A percentile compares a stretch with the other conserved stretches of the same genome.
Conservation (phyloP, 2,888 invertebrate genomes). For the Microctonus hyperodae region DNA sequence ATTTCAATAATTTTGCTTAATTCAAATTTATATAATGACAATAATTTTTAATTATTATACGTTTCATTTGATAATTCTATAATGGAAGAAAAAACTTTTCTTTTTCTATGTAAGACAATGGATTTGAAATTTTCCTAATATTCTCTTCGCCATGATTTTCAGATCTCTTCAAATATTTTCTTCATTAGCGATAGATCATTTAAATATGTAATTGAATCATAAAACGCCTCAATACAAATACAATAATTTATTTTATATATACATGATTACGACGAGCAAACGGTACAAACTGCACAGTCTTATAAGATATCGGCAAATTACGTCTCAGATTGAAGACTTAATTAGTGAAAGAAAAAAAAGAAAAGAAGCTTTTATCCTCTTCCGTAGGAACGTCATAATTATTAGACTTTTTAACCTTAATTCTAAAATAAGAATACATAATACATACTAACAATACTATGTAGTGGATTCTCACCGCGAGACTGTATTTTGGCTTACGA, state of each 20-base stretch:
- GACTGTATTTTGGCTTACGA: constrained; percentile 27
- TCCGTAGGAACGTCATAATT: constrained; percentile 49
- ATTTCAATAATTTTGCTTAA: background rate
- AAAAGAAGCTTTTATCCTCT: constrained; percentile 35
- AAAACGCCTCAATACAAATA: background rate
- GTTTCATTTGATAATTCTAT: background rate
- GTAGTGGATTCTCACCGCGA: constrained; percentile 38
- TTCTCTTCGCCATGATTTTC: background rate
- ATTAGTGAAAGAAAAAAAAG: constrained; percentile 29
- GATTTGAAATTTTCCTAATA: background rate
- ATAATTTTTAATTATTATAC: background rate
- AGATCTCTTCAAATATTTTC: background rate
- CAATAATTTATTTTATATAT: background rate
- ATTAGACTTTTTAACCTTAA: constrained; percentile 39
- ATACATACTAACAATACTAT: constrained; percentile 43
- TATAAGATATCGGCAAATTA: constrained; percentile 51
- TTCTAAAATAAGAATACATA: constrained; percentile 26
- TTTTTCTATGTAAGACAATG: background rate
- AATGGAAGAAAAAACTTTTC: background rate
- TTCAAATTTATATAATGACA: background rate
- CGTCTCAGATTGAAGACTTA: constrained; percentile 38
- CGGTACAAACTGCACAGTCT: constrained; percentile 51
- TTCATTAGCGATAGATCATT: background rate
- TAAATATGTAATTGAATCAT: background rate
- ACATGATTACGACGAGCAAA: background rate